Evolutionary conservation across 92 coral and sea anemone genomes (phyloP), one percentile per base, ranked within the genome.

Genomic region (Plumapathes pennacea): DNA sequence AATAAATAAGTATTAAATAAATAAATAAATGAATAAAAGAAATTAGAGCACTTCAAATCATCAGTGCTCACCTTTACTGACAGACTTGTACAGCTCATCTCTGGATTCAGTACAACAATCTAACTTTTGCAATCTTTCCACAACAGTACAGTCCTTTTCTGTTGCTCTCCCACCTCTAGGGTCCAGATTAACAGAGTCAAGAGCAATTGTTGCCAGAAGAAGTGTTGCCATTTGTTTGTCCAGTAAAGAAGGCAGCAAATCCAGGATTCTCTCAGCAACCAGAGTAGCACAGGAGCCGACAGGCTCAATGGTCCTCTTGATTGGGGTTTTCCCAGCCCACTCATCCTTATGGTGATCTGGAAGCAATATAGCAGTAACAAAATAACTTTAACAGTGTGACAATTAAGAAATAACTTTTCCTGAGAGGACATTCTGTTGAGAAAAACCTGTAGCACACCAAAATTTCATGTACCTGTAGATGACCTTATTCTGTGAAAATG

Each of bases 241-340:
- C 72, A 87, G 58, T 2, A 54, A 40, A 39, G 69, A 38, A 48
- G 87, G 59, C 32, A 64, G 47, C 19, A 36, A 14, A 2, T 41
- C 10, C 46, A 87, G 38, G 51, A 87, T 34, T 40, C 39, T 65
- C 46, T 87, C 96, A 2, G 96, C 83, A 8, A 87, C 67, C 33
- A 87, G 76, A 0, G 96, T 82, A 20, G 70, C 67, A 54, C 90
- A 87, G 1, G 96, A 87, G 33, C 96, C 96, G 46, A 87, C 96
- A 33, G 38, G 81, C 23, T 87, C 90, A 5, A 87, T 78, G 20
- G 75, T 72, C 43, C 82, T 87, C 24, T 36, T 61, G 53, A 51
- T 71, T 34, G 46, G 28, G n/a, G 62, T 32, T 14, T 68, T 26
- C 7, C 61, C 23, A 8, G 71, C 78, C 40, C 61, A 66, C 10